phyloP scores from a whole-genome alignment of 2,888 invertebrate genomes.

The Esperia sulphurella region DNA sequence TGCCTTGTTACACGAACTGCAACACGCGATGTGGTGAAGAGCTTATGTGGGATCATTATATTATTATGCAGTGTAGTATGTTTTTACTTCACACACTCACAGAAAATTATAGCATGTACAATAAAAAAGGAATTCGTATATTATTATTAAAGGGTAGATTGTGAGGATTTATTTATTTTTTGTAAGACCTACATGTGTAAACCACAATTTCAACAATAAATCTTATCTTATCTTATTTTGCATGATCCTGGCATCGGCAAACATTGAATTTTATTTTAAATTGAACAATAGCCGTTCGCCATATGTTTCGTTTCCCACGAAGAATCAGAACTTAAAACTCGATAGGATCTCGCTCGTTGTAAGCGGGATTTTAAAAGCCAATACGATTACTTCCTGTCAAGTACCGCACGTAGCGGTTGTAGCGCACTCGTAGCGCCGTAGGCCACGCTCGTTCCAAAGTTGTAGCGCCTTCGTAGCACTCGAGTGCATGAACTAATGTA shows the following conservation, averaged over 20 bases:
- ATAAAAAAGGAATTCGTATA: too few relatives aligned
- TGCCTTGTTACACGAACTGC: not conserved
- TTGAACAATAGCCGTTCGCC: not conserved
- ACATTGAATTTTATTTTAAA: too few relatives aligned
- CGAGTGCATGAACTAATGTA: conserved; percentile 3
- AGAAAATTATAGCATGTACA: too few relatives aligned
- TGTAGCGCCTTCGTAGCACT: conserved; percentile 10
- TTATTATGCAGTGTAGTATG: too few relatives aligned
- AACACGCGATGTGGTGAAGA: not conserved
- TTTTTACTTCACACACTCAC: too few relatives aligned
- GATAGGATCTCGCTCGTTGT: not conserved
- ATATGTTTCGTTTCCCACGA: not conserved
- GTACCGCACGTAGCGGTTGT: not conserved
- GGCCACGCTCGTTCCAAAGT: conserved; percentile 5
- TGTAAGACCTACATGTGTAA: too few relatives aligned
- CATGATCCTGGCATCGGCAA: too few relatives aligned
- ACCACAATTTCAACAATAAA: too few relatives aligned
- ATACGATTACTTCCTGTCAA: not conserved
- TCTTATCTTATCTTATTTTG: too few relatives aligned
- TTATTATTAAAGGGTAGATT: too few relatives aligned
- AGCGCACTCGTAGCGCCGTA: conserved; percentile 6
- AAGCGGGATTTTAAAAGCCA: not conserved
- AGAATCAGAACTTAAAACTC: not conserved
- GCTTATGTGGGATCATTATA: not conserved
- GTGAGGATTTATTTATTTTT: too few relatives aligned